Conservation (phyloP, 2,797 vertebrate species). For the Diglossa cyanea region DNA sequence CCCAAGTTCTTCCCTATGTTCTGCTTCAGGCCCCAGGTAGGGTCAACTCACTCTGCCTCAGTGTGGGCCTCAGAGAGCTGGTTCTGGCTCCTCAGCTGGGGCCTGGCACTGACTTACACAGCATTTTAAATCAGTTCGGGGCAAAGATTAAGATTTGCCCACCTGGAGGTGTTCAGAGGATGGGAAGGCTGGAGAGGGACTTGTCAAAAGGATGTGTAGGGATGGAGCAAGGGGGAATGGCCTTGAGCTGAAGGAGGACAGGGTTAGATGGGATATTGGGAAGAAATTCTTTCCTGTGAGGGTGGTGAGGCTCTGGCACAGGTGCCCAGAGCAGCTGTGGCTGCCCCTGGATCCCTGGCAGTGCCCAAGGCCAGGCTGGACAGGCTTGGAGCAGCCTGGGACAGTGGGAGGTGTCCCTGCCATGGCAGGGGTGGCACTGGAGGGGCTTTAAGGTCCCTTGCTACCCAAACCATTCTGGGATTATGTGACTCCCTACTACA, state of each 20-base stretch:
- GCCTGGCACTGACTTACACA: not conserved
- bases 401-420: not conserved
- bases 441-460: not conserved
- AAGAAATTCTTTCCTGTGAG: fast-evolving
- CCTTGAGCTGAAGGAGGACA: not conserved
- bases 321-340: not conserved
- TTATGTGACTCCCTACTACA: not conserved
- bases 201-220: not conserved
- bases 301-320: not conserved
- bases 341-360: not conserved
- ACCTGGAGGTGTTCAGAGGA: not conserved
- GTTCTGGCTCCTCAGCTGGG: not conserved
- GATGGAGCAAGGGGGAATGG: not conserved
- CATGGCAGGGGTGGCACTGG: not conserved
- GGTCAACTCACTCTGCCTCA: not conserved
- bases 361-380: not conserved
- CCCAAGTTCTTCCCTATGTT: not conserved
- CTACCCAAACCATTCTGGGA: not conserved
- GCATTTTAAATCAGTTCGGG: not conserved
- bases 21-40: not conserved
- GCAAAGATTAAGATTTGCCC: not conserved
- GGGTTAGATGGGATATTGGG: not conserved
- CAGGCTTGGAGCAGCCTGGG: fast-evolving
- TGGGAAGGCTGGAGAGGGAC: not conserved
- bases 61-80: not conserved